Percentiles rank a stretch among this genome's conserved stretches.
These are phyloP conservation scores for Hepsetus odoe DNA, from an alignment of 2,113 vertebrate genomes.

Conservation along the genomic window DNA sequence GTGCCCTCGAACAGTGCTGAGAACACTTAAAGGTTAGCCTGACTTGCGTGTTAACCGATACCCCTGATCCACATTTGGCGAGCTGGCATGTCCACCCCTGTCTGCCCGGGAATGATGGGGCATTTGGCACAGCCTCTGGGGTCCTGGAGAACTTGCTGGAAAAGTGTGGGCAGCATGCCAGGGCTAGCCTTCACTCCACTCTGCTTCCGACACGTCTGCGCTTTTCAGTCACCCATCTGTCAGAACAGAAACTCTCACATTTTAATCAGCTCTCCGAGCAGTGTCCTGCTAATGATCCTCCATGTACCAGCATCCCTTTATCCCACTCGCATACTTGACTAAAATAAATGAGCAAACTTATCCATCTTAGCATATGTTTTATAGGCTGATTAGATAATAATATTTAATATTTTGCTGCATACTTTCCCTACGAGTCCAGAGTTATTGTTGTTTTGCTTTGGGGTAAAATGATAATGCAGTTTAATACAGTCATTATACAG, in stretches of 20 bases:
- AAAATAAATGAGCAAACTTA: background rate
- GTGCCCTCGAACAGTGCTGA: slow-evolving; percentile 22
- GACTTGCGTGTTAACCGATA: slow-evolving; percentile 49
- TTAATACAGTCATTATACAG: too few species aligned
- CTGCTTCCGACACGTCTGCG: slow-evolving; percentile 1
- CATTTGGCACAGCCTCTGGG: slow-evolving; percentile 30
- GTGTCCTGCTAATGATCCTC: background rate
- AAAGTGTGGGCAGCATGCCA: slow-evolving; percentile 23
- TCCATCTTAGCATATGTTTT: too few species aligned
- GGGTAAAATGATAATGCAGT: too few species aligned
- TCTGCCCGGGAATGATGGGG: slow-evolving; percentile 44
- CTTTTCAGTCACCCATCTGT: slow-evolving; percentile 6
- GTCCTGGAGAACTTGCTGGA: slow-evolving; percentile 42
- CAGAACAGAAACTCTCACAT: background rate
- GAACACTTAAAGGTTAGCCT: slow-evolving; percentile 46
- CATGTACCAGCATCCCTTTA: background rate
- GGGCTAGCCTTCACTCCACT: background rate
- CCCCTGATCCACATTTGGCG: slow-evolving; percentile 44
- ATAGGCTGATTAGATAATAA: too few species aligned
- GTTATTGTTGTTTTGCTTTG: too few species aligned
- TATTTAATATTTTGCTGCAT: too few species aligned
- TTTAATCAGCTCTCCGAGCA: background rate
- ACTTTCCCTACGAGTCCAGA: too few species aligned
- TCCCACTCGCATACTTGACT: background rate
- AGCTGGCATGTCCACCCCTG: slow-evolving; percentile 25